Percentiles rank a stretch among this genome's conserved stretches.
Evolutionary conservation across 2,113 vertebrate species (phyloP).

Genomic region (Ptilonorhynchus violaceus): DNA sequence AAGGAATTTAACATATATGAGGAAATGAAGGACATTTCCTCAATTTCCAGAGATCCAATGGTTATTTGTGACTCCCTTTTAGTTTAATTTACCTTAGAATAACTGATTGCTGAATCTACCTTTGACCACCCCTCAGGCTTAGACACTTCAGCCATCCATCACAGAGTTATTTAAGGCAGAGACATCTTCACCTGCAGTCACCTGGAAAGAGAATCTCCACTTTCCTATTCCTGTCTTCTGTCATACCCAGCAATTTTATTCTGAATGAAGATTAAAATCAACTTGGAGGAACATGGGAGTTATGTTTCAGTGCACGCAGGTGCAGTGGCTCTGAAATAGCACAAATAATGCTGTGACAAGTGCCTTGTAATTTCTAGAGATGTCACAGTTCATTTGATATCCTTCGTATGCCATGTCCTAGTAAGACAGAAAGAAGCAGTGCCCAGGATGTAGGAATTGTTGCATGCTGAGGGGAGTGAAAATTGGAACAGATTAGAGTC

Average conservation of each 20-base stretch:
- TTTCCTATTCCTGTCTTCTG: neutral
- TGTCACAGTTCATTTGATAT: neutral
- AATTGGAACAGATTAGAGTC: neutral
- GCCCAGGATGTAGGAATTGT: neutral
- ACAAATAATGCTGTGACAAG: neutral
- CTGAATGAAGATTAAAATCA: neutral
- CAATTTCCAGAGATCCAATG: neutral
- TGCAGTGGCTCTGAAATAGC: neutral
- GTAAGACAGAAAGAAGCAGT: neutral
- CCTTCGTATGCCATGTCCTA: neutral
- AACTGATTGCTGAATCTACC: neutral
- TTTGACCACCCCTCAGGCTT: neutral
- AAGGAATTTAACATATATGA: conserved; percentile 15
- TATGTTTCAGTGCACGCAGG: neutral
- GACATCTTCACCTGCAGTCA: neutral
- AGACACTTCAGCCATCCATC: neutral
- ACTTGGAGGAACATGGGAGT: neutral
- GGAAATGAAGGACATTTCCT: neutral
- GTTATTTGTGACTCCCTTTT: neutral
- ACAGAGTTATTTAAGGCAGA: neutral
- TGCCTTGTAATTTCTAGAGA: neutral
- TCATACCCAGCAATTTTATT: neutral
- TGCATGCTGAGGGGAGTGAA: neutral
- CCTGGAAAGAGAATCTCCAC: neutral
- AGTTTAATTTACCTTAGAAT: neutral